These are phyloP conservation scores for Julus scandinavius DNA, from an alignment of 2,888 invertebrate genomes.

Conservation along the genomic window DNA sequence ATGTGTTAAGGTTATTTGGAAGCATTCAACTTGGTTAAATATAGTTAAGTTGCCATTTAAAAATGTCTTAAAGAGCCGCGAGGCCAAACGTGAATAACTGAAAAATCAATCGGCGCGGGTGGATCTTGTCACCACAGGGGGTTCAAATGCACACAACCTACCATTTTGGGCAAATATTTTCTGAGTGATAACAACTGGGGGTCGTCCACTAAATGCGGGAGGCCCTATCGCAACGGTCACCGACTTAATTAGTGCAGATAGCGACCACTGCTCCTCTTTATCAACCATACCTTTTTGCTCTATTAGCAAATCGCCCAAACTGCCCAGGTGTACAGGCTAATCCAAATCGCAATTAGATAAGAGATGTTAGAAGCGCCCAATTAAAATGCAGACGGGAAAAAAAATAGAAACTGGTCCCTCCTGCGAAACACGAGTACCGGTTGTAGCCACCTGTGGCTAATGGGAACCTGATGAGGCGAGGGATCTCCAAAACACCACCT, in stretches of 20 bases:
- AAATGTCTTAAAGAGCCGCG: not conserved
- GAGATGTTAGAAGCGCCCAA: slow-evolving; percentile 15
- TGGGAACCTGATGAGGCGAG: not conserved
- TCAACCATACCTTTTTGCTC: not conserved
- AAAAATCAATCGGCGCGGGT: not conserved
- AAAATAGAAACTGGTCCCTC: not conserved
- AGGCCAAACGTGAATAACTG: not conserved
- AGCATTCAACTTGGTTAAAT: slow-evolving; percentile 5
- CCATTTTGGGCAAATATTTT: slow-evolving; percentile 13
- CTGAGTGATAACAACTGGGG: not conserved
- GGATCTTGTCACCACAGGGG: not conserved
- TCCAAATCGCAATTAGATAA: slow-evolving; percentile 25
- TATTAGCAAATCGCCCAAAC: not conserved
- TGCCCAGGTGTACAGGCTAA: slow-evolving; percentile 24
- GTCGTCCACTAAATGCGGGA: not conserved
- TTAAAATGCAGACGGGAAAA: not conserved
- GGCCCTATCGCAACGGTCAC: not conserved
- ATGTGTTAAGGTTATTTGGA: not conserved
- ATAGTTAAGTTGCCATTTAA: slow-evolving; percentile 1
- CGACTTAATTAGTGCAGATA: not conserved
- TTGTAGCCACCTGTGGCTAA: slow-evolving; percentile 31
- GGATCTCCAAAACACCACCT: too few species aligned
- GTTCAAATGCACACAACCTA: not conserved
- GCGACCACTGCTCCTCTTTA: not conserved
- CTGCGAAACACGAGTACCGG: not conserved